These are phyloP conservation scores for Stylophora pistillata DNA, from an alignment of 64 coral and sea anemone species.

Conservation along the genomic window DNA sequence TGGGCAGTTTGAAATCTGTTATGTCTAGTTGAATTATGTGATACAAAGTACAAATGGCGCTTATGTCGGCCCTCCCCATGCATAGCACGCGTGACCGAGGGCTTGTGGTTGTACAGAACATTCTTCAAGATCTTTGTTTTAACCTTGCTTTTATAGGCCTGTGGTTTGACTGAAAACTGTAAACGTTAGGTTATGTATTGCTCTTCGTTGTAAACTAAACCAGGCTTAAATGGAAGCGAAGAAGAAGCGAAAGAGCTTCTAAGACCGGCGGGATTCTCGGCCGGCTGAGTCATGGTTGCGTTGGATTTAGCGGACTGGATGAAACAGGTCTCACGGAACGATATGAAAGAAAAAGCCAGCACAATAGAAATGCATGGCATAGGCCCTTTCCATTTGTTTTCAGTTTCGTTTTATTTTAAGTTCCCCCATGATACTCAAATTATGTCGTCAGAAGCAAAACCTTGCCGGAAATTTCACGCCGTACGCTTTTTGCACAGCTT, in stretches of 20 bases:
- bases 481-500: background rate
- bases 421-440: background rate
- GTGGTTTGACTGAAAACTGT: background rate
- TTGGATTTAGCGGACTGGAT: background rate
- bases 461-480: background rate
- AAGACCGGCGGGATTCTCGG: background rate
- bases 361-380: slow-evolving; percentile 9
- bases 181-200: background rate
- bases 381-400: background rate
- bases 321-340: background rate
- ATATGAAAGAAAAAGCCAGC: background rate
- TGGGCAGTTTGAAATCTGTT: background rate
- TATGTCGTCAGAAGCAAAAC: background rate
- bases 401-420: slow-evolving; percentile 12
- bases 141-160: background rate
- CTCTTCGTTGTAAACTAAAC: background rate
- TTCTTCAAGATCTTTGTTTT: slow-evolving; percentile 27
- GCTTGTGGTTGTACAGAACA: slow-evolving; percentile 5
- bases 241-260: background rate
- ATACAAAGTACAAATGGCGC: background rate
- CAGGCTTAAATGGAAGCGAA: background rate
- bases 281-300: slow-evolving; percentile 20
- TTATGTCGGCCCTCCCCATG: slow-evolving; percentile 18
- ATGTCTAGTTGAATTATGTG: background rate
- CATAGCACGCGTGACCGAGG: slow-evolving; percentile 24